Base-by-base conservation (phyloP, 30 jellyfish, hydroid and myxozoan genomes). In the Cassiopea andromeda region DNA sequence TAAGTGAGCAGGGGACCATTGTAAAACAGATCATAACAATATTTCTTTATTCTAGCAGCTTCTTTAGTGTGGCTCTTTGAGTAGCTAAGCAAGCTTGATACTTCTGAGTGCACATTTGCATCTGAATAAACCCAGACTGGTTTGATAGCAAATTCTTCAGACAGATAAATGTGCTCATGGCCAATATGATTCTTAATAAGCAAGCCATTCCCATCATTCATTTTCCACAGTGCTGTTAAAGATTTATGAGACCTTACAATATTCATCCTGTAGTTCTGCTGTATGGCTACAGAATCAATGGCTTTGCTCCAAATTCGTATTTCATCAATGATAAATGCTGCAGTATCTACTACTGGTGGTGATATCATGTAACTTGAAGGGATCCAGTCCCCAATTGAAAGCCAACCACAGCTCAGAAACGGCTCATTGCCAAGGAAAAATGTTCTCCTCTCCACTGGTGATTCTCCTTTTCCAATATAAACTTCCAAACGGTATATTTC, bases 321-420 rank as follows among this genome's bases (percentile, higher is more conserved):
- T 49, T 88, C 95, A 47, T 88, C 95, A 44, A 78, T 70, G 3
- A 44, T 47, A 54, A 88, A 69, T 44, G 61, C 80, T 46, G 90
- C 87, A 54, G 43, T 43, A 17, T 75, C 78, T 2, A 77, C 18
- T 5, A 70, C 75, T 4, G 95, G 95, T 10, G 95, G 90, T 60
- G 67, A 3, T n/a, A 79, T 64, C 85, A 78, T 78, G 13, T 27
- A 47, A 8, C 17, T 6, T 13, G 95, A 77, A 14, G 90, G 90
- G 47, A 78, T 19, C 95, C 95, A 88, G 47, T 60, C 76, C 73
- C 95, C 95, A 43, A 88, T 18, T 8, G 95, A 58, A 14, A 88
- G 66, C 87, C 75, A 70, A 46, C 95, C 90, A 58, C 95, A 88
- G 73, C 83, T 60, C 14, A 80, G 48, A 17, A 88, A 77, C 5